These are phyloP conservation scores for Parnassius mnemosyne DNA, from an alignment of 2,888 invertebrate genomes.

Conservation along the genomic window DNA sequence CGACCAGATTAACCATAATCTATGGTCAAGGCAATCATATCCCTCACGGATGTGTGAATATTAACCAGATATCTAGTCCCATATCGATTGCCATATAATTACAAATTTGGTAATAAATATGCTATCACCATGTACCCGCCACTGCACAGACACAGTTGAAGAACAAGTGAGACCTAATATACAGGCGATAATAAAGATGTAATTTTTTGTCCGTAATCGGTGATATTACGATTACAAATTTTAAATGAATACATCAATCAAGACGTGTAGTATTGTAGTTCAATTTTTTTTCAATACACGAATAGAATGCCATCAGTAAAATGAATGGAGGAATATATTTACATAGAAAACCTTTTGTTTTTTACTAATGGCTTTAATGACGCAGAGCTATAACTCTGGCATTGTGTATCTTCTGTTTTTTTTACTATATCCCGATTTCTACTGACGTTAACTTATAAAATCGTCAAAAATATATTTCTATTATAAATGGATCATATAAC, in stretches of 20 bases:
- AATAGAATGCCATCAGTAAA: no score
- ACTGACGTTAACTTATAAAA: no score
- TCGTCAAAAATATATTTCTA: neutral
- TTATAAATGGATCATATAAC: neutral
- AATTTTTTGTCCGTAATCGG: neutral
- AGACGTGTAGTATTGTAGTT: no score
- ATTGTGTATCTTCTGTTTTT: no score
- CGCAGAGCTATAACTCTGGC: no score
- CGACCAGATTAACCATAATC: slow-evolving; percentile 1
- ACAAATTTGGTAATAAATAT: slow-evolving; percentile 4
- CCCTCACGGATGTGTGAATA: slow-evolving; percentile 7
- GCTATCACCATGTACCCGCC: neutral
- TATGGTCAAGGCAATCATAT: slow-evolving; percentile 7
- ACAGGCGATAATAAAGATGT: neutral
- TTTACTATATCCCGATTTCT: no score
- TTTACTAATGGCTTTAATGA: no score
- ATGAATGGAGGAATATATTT: no score
- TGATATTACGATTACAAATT: neutral
- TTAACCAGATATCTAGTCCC: slow-evolving; percentile 1
- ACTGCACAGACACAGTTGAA: neutral
- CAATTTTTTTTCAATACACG: no score
- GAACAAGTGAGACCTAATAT: neutral
- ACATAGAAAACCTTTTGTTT: no score
- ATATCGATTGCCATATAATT: slow-evolving; percentile 5
- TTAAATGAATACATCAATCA: no score